Evolutionary conservation across 2,797 vertebrate genomes (phyloP).

Genomic region (Tachyglossus aculeatus): DNA sequence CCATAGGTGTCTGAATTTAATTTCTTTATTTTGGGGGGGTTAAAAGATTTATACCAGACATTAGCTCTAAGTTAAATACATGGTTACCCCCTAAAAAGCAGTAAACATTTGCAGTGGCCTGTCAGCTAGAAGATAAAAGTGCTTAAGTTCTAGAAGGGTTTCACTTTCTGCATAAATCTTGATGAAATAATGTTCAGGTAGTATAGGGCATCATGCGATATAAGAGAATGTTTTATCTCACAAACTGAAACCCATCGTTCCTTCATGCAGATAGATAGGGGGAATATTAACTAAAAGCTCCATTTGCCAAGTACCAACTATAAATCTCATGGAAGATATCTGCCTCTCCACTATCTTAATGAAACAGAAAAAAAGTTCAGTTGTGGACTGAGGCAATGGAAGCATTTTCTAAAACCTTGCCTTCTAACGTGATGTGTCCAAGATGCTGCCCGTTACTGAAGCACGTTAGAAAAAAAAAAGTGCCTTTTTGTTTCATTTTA

Average conservation of each 20-base stretch:
- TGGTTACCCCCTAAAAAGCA: constrained; percentile 12
- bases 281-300: constrained; percentile 53
- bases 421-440: no score
- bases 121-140: constrained; percentile 54
- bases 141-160: constrained; percentile 39
- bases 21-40: constrained; percentile 36
- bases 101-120: constrained; percentile 43
- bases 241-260: constrained; percentile 44
- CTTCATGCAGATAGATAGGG: constrained; percentile 55
- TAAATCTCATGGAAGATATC: constrained; percentile 43
- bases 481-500: no score
- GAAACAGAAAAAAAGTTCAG: constrained; percentile 18
- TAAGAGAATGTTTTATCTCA: constrained; percentile 40
- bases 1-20: neutral
- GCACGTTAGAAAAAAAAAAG: no score
- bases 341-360: constrained; percentile 31
- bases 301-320: constrained; percentile 28
- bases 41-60: constrained; percentile 43
- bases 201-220: constrained; percentile 22
- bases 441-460: no score
- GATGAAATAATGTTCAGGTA: constrained; percentile 51
- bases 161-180: constrained; percentile 55
- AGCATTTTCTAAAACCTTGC: constrained; percentile 29
- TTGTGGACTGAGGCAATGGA: constrained; percentile 18
- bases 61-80: constrained; percentile 44